phyloP scores from a whole-genome alignment of 1,140 invertebrate species.

The Anoplolepis gracilipes region DNA sequence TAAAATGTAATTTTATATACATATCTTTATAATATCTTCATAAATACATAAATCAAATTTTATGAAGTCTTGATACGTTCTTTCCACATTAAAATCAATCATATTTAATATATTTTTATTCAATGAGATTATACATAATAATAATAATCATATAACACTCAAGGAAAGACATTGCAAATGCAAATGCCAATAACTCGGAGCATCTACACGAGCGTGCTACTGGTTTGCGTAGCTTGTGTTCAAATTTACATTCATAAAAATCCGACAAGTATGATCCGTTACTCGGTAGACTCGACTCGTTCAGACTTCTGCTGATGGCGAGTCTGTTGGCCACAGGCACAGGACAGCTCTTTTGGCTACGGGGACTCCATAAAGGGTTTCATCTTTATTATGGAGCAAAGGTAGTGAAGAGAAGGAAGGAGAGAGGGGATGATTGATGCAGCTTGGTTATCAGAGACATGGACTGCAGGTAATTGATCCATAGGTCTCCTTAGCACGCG shows the following conservation, averaged over 20 bases:
- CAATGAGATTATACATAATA: slow-evolving; percentile 1
- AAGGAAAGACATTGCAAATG: neutral
- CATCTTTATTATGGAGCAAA: slow-evolving; percentile 82
- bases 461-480: slow-evolving; percentile 81
- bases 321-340: slow-evolving; percentile 4
- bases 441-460: slow-evolving; percentile 83
- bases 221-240: slow-evolving; percentile 66
- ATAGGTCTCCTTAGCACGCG: slow-evolving; percentile 81
- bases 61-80: neutral
- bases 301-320: slow-evolving; percentile 12
- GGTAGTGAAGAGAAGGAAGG: slow-evolving; percentile 1
- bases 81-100: neutral
- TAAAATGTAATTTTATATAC: no score
- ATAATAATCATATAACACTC: neutral
- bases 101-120: neutral
- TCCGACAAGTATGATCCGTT: slow-evolving; percentile 70
- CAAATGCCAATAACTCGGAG: slow-evolving; percentile 62
- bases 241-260: slow-evolving; percentile 74
- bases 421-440: slow-evolving; percentile 84
- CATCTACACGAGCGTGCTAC: slow-evolving; percentile 66
- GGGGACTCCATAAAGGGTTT: slow-evolving; percentile 71
- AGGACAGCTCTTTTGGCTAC: slow-evolving; percentile 41
- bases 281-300: slow-evolving; percentile 24
- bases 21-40: neutral
- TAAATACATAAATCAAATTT: neutral